Conservation (phyloP, 2,888 invertebrate species). For the Allolobophora icterica region DNA sequence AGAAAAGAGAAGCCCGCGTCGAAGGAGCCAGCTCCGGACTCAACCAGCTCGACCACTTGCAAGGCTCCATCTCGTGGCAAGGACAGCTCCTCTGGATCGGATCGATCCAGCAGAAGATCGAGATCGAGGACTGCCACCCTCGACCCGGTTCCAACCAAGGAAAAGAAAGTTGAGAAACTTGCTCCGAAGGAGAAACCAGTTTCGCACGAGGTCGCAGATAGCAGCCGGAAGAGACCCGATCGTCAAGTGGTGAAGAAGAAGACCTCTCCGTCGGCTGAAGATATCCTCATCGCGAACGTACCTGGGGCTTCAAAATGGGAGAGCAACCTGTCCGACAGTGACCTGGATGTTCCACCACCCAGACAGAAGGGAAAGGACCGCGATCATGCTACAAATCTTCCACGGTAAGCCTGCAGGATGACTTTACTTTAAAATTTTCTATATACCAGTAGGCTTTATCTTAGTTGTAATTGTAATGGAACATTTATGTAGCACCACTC, state of each 20-base stretch:
- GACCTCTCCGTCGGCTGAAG: constrained; percentile 12
- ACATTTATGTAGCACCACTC: too few species aligned
- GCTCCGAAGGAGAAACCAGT: background rate
- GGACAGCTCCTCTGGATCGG: background rate
- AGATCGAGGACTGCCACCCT: background rate
- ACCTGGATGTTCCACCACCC: background rate
- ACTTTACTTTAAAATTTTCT: too few species aligned
- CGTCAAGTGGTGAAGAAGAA: background rate
- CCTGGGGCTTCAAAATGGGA: constrained; percentile 12
- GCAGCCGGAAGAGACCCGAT: background rate
- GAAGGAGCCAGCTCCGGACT: background rate
- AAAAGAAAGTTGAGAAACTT: background rate
- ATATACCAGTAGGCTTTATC: too few species aligned
- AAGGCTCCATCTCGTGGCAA: background rate
- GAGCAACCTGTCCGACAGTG: background rate
- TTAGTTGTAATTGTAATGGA: too few species aligned
- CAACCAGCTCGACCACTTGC: background rate
- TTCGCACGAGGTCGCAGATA: background rate
- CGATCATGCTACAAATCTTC: background rate
- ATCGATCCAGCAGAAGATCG: background rate
- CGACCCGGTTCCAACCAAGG: background rate
- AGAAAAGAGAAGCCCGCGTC: background rate
- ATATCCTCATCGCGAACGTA: background rate
- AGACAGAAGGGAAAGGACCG: background rate
- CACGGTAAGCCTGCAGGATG: background rate